Evolutionary conservation across 1,140 invertebrate genomes (phyloP).

Genomic region (Eupeodes corollae): DNA sequence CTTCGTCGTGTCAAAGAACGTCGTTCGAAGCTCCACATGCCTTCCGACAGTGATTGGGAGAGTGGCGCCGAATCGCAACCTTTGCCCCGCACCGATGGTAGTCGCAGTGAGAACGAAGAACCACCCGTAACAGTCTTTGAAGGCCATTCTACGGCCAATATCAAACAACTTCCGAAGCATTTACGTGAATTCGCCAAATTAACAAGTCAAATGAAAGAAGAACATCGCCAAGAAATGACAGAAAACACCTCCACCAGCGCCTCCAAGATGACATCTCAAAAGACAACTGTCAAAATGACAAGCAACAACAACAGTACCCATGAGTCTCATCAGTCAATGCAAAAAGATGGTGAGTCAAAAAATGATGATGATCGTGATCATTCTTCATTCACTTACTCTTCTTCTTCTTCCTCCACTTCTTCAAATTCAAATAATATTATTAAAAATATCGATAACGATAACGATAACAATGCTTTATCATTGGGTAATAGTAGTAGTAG

Average conservation of each 20-base stretch:
- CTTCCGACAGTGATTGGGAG: constrained; percentile 36
- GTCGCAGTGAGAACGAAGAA: constrained; percentile 46
- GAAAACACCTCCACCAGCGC: constrained; percentile 37
- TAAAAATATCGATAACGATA: no score
- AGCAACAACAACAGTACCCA: constrained; percentile 17
- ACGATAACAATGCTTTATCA: no score
- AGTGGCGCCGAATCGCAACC: constrained; percentile 34
- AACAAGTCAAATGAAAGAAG: constrained; percentile 27
- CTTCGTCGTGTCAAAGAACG: constrained; percentile 52
- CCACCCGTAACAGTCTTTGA: constrained; percentile 38
- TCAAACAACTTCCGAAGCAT: constrained; percentile 56
- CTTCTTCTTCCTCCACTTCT: no score
- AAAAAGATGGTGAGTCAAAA: no score
- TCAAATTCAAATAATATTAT: no score
- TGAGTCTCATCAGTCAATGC: no score
- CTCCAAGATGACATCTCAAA: constrained; percentile 27
- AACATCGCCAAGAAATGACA: constrained; percentile 25
- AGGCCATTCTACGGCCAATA: constrained; percentile 44
- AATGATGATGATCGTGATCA: no score
- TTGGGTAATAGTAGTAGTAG: no score
- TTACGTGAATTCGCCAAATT: constrained; percentile 56
- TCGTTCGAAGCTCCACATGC: constrained; percentile 28
- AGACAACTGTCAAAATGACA: constrained; percentile 32
- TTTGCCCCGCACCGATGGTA: constrained; percentile 37
- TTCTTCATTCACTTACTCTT: no score